Evolutionary conservation across 2,888 invertebrate genomes (phyloP), one percentile per base, ranked within the genome.

Genomic region (Loripinus fragilis): DNA sequence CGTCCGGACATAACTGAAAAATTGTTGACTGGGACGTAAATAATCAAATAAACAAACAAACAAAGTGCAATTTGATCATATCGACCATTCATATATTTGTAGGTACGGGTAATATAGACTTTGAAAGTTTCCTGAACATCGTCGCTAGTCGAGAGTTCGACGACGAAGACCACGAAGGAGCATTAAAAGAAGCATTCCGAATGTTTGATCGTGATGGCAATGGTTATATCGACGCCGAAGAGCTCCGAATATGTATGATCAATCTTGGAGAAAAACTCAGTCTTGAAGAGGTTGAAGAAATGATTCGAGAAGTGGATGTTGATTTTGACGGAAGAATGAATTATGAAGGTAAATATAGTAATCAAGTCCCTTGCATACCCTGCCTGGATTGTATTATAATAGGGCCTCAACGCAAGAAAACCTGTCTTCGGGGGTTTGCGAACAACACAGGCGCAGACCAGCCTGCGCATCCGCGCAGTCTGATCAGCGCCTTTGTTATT

Each of bases 291-390:
- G 98, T 99, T 91, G 98, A 99, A 94, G 99, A 99, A 95, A 99
- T 99, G 99, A 99, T 99, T 95, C 96, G 97, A 94, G 98, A 98
- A 95, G 98, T 98, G 92, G 98, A 99, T 95, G 98, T 99, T 95
- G 99, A 99, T 95, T 98, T 98, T 94, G 99, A 99, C 95, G 99
- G 99, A 92, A 98, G 99, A 95, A 98, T 99, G 95, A 98, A 98
- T 96, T 98, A 98, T 95, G 97, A 98, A 96, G 97, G 92, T 91
- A 71, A n/a, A n/a, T n/a, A n/a, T n/a, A n/a, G n/a, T n/a, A n/a
- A n/a, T n/a, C n/a, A n/a, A n/a, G n/a, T n/a, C n/a, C n/a, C n/a
- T n/a, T n/a, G n/a, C n/a, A n/a, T n/a, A n/a, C n/a, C n/a, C n/a
- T n/a, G n/a, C n/a, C n/a, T n/a, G n/a, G n/a, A n/a, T n/a, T n/a